These are phyloP conservation scores for Silurus aristotelis DNA, from an alignment of 2,797 vertebrate genomes.

Conservation along the genomic window DNA sequence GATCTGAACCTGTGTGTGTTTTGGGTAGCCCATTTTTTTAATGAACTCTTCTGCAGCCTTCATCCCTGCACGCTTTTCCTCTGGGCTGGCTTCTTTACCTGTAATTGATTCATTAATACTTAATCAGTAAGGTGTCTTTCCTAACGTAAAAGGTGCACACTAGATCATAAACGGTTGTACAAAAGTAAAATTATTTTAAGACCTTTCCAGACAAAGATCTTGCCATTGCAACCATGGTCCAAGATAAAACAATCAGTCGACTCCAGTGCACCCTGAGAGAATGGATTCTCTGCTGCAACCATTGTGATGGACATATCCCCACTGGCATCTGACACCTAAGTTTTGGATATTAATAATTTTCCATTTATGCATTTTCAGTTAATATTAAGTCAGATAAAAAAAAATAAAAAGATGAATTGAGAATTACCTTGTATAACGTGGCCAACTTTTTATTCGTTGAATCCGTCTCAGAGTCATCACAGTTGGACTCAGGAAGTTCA, in stretches of 20 bases:
- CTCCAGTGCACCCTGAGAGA: constrained; percentile 63
- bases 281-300: constrained; percentile 65
- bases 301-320: constrained; percentile 63
- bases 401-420: neutral
- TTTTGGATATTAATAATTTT: neutral
- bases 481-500: constrained; percentile 59
- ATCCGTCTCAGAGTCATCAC: constrained; percentile 61
- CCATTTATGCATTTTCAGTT: neutral
- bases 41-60: constrained; percentile 64
- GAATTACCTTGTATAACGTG: constrained; percentile 66
- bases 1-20: constrained; percentile 66
- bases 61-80: constrained; percentile 63
- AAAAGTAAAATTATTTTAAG: neutral
- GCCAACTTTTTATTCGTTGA: constrained; percentile 62
- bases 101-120: neutral
- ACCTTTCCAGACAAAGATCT: constrained; percentile 76
- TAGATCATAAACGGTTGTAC: neutral
- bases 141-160: neutral
- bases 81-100: constrained; percentile 66
- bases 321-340: constrained; percentile 68
- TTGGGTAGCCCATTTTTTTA: constrained; percentile 63
- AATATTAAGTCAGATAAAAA: neutral
- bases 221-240: constrained; percentile 65
- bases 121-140: neutral
- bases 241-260: constrained; percentile 71